These are phyloP conservation scores for Orthosia gracilis DNA, from an alignment of 2,888 invertebrate species.

Conservation along the genomic window DNA sequence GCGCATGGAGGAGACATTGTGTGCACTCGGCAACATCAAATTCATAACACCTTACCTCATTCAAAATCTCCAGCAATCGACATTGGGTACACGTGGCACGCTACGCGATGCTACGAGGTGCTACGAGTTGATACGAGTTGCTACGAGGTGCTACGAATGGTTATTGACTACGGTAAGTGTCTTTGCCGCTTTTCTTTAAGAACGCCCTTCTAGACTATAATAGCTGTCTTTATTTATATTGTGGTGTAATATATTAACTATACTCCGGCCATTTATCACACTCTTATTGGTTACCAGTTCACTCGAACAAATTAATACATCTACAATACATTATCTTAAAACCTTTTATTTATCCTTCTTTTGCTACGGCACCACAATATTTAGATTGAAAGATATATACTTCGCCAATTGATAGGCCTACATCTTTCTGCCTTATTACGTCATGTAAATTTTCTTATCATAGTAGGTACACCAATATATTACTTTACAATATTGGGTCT, in stretches of 20 bases:
- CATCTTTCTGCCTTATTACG: conserved; percentile 33
- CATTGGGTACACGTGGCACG: conserved; percentile 1
- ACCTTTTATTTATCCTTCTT: conserved; percentile 23
- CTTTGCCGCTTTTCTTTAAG: conserved; percentile 1
- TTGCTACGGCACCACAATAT: conserved; percentile 42
- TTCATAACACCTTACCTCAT: conserved; percentile 15
- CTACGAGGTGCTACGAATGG: neutral
- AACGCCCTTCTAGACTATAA: neutral
- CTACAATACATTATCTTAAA: conserved; percentile 26
- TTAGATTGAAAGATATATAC: conserved; percentile 43
- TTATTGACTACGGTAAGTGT: conserved; percentile 28
- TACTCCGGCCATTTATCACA: conserved; percentile 1
- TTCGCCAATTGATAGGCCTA: conserved; percentile 29
- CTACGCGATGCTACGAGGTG: conserved; percentile 23
- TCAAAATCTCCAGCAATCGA: conserved; percentile 36
- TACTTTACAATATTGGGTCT: conserved; percentile 78
- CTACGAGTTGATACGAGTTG: conserved; percentile 26
- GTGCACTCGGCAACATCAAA: conserved; percentile 8
- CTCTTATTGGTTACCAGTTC: conserved; percentile 18
- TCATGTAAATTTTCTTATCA: conserved; percentile 45
- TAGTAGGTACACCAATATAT: conserved; percentile 52
- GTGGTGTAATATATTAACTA: conserved; percentile 11
- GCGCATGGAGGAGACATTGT: conserved; percentile 7
- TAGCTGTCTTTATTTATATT: conserved; percentile 1
- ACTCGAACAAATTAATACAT: conserved; percentile 26